Conservation (phyloP, 2,113 vertebrate species). For the Lanius ludovicianus region DNA sequence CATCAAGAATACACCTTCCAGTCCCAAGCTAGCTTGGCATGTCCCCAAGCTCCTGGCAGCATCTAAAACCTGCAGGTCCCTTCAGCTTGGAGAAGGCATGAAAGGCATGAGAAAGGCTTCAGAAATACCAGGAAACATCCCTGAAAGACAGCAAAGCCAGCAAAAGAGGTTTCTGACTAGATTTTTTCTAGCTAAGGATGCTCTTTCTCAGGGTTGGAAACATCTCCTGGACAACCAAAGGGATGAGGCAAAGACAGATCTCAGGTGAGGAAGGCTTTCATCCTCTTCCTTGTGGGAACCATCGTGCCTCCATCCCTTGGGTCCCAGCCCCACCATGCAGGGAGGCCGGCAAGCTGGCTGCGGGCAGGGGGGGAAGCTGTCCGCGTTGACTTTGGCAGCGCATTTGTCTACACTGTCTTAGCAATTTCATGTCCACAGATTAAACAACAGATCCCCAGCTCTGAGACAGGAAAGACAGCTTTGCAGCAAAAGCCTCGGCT, state of each 20-base stretch:
- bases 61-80: not conserved
- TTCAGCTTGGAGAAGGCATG: not conserved
- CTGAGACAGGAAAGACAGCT: conserved; percentile 24
- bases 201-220: not conserved
- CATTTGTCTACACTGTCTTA: conserved; percentile 53
- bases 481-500: not conserved
- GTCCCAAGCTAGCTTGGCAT: not conserved
- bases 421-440: conserved; percentile 48
- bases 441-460: conserved; percentile 29
- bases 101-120: not conserved
- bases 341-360: not conserved
- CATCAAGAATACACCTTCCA: not conserved
- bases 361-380: not conserved
- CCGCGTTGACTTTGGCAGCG: conserved; percentile 34
- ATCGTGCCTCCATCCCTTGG: not conserved
- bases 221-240: not conserved
- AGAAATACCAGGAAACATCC: not conserved
- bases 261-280: not conserved
- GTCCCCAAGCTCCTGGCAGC: not conserved
- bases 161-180: not conserved
- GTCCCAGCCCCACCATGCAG: not conserved
- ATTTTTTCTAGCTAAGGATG: not conserved
- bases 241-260: not conserved
- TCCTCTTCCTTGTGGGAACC: not conserved
- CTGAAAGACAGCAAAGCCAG: not conserved